Conservation (phyloP, 1,140 invertebrate genomes). For the Diorhabda sublineata region DNA sequence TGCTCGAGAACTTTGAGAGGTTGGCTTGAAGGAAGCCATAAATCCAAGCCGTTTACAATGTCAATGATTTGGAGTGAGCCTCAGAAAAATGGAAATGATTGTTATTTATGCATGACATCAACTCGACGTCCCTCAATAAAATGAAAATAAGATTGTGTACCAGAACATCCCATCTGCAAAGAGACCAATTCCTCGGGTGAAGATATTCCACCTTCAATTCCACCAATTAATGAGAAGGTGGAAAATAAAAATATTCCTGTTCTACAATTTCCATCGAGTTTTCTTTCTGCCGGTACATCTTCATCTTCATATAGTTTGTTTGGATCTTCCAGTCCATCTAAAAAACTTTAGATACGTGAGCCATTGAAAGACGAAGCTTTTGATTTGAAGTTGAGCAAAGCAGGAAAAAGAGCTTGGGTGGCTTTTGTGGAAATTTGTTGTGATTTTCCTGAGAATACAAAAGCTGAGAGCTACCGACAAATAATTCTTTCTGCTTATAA, state of each 20-base stretch:
- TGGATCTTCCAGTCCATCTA: not conserved
- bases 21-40: slow-evolving; percentile 10
- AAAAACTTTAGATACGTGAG: not conserved
- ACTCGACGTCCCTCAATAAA: slow-evolving; percentile 10
- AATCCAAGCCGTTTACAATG: slow-evolving; percentile 26
- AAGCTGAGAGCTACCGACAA: too few species aligned
- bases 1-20: not conserved
- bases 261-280: not conserved
- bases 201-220: slow-evolving; percentile 4
- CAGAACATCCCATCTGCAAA: slow-evolving; percentile 8
- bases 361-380: too few species aligned
- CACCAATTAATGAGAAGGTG: not conserved
- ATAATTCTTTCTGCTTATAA: too few species aligned
- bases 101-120: slow-evolving; percentile 28
- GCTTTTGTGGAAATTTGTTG: too few species aligned
- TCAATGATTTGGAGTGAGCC: slow-evolving; percentile 34
- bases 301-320: not conserved
- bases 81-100: not conserved
- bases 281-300: not conserved
- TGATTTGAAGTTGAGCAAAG: too few species aligned
- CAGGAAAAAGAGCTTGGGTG: too few species aligned
- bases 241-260: not conserved
- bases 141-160: slow-evolving; percentile 19
- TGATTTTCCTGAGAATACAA: too few species aligned
- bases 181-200: slow-evolving; percentile 11